Base-by-base conservation (phyloP, 1,140 invertebrate genomes). In the Drosophila dunni region DNA sequence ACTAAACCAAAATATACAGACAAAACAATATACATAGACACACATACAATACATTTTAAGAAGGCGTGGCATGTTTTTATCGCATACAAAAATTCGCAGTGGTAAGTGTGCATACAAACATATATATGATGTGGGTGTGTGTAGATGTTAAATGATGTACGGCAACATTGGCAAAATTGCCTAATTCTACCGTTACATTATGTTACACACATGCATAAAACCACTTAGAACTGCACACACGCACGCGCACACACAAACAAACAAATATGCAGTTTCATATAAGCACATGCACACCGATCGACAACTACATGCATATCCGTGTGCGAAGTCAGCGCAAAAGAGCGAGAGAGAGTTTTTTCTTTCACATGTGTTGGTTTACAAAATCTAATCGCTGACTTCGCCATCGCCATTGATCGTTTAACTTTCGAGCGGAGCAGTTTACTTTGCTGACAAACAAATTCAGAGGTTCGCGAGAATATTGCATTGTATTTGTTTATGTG, bases 41-140 rank as follows among this genome's bases (percentile, higher is more conserved):
- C 20, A 74, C 34, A 68, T 48, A 64, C 34, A 75, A 75, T 71
- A 79, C 45, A 72, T 50, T 69, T 74, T 61, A 60, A 79, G 57
- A 82, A 78, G 64, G 70, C 77, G 38, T 78, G 65, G 46, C 57
- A 69, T 66, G 54, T 65, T 67, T 73, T 54, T 64, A 75, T 58
- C 67, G 51, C 66, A 70, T 82, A 56, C 48, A 50, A 58, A 82
- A 82, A 82, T 83, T 82, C 38, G 40, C 58, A 75, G 80, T 83
- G 58, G 73, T 75, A 71, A 60, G 80, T 83, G 13, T 46, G 20
- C 9, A 24, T 9, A 17, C 17, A n/a, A 17, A 5, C 10, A 20
- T 48, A n/a, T 46, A 48, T 13, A 48, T 40, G 36, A 13, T 29
- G 13, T 11, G 9, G 36, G 7, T 10, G 24, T 34, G 13, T 36